Percentiles rank a stretch among this genome's conserved stretches.
These are phyloP conservation scores for Drosophila anomalata DNA, from an alignment of 2,888 invertebrate species.

Conservation along the genomic window DNA sequence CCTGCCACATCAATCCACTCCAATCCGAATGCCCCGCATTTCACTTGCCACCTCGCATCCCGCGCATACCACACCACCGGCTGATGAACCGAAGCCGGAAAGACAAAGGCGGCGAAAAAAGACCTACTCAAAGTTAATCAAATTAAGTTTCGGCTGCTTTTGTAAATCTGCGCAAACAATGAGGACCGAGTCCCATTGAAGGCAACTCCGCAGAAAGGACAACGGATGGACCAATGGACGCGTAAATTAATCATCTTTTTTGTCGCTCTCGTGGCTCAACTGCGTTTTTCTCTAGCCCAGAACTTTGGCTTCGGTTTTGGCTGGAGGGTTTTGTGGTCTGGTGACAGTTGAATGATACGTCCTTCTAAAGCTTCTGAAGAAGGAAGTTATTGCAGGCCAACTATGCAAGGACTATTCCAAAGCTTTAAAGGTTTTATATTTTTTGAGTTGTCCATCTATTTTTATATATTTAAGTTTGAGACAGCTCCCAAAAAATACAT, in stretches of 20 bases:
- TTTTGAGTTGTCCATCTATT: too few species aligned
- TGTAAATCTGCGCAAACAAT: conserved; percentile 58
- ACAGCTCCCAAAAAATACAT: too few species aligned
- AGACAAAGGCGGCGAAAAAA: conserved; percentile 51
- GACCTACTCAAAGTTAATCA: conserved; percentile 68
- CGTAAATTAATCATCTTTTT: conserved; percentile 74
- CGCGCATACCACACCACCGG: conserved; percentile 21
- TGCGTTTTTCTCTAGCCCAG: conserved; percentile 17
- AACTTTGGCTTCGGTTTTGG: conserved; percentile 23
- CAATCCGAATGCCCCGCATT: conserved; percentile 7
- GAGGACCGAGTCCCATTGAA: conserved; percentile 25
- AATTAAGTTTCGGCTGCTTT: conserved; percentile 66
- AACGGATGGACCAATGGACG: conserved; percentile 48
- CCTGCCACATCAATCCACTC: conserved; percentile 2
- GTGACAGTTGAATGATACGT: conserved; percentile 42
- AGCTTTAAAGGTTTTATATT: too few species aligned
- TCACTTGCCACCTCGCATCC: conserved; percentile 2
- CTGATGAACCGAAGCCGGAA: conserved; percentile 59
- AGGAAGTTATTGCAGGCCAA: background rate
- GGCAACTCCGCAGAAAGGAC: conserved; percentile 25
- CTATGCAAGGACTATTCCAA: background rate
- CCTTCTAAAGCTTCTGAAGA: conserved; percentile 10
- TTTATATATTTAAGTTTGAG: too few species aligned
- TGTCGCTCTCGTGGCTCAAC: conserved; percentile 16
- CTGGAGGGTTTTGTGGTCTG: conserved; percentile 29